A percentile compares a stretch with the other conserved stretches of the same genome.
phyloP scores from a whole-genome alignment of 1,140 invertebrate species.

The Globodera rostochiensis region DNA sequence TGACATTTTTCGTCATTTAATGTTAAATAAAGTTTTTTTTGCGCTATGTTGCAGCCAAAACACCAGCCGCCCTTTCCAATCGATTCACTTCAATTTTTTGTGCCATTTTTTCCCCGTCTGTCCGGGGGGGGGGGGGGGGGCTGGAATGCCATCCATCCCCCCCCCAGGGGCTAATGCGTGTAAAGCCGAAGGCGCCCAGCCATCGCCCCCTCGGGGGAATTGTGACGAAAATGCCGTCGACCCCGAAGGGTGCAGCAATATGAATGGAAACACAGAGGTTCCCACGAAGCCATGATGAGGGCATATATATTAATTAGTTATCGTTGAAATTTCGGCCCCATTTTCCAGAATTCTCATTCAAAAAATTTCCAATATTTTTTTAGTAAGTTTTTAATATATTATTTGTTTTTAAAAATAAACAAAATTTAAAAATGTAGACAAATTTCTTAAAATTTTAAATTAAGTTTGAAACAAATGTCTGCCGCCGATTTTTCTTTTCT shows the following conservation, averaged over 20 bases:
- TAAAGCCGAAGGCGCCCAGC: background rate
- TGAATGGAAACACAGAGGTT: background rate
- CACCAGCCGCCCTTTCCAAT: background rate
- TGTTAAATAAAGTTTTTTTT: constrained; percentile 21
- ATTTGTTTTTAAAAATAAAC: too few species aligned
- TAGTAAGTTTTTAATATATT: background rate
- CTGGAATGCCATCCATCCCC: background rate
- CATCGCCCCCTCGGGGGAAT: background rate
- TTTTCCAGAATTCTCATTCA: too few species aligned
- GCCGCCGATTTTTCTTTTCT: too few species aligned
- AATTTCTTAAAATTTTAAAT: too few species aligned
- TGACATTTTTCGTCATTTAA: constrained; percentile 21
- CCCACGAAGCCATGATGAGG: too few species aligned
- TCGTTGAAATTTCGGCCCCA: too few species aligned
- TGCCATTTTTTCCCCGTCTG: background rate
- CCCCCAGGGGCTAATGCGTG: background rate
- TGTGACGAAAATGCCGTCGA: background rate
- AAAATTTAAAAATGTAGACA: too few species aligned
- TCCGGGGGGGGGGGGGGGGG: background rate
- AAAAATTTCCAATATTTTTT: background rate
- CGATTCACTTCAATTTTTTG: constrained; percentile 1
- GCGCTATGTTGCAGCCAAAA: constrained; percentile 14
- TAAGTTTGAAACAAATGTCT: too few species aligned
- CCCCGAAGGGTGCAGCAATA: background rate
- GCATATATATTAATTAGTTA: too few species aligned